Percentiles rank a stretch among this genome's conserved stretches.
Evolutionary conservation across 1,140 invertebrate species (phyloP).

Genomic region (Pemphigus obesinymphae): DNA sequence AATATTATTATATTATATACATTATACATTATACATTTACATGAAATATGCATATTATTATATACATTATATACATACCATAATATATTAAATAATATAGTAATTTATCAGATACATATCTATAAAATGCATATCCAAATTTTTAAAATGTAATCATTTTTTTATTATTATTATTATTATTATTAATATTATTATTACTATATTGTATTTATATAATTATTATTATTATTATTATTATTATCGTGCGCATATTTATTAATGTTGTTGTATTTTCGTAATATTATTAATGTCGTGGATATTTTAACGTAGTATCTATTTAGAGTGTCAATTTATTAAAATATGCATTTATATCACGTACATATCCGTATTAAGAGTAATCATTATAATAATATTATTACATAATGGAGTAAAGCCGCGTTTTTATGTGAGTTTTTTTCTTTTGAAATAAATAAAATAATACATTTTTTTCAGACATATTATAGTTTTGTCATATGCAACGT

Average conservation of each 20-base stretch:
- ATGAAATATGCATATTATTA: neutral
- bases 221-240: neutral
- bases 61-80: neutral
- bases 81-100: neutral
- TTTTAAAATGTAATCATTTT: constrained; percentile 25
- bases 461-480: neutral
- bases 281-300: constrained; percentile 5
- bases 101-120: constrained; percentile 23
- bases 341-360: constrained; percentile 34
- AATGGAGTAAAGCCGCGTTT: constrained; percentile 26
- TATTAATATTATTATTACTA: neutral
- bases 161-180: constrained; percentile 12
- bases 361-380: constrained; percentile 13
- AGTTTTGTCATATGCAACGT: too few relatives aligned
- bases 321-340: constrained; percentile 29
- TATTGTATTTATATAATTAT: neutral
- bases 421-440: constrained; percentile 37
- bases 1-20: too few relatives aligned
- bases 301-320: constrained; percentile 14
- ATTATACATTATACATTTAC: neutral
- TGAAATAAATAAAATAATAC: constrained; percentile 14
- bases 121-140: constrained; percentile 31
- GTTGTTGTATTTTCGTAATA: constrained; percentile 26
- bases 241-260: constrained; percentile 23
- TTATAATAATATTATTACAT: neutral